A percentile compares a stretch with the other conserved stretches of the same genome.
These are phyloP conservation scores for Doryteuthis pealeii DNA, from an alignment of 1,140 invertebrate genomes.

Conservation along the genomic window DNA sequence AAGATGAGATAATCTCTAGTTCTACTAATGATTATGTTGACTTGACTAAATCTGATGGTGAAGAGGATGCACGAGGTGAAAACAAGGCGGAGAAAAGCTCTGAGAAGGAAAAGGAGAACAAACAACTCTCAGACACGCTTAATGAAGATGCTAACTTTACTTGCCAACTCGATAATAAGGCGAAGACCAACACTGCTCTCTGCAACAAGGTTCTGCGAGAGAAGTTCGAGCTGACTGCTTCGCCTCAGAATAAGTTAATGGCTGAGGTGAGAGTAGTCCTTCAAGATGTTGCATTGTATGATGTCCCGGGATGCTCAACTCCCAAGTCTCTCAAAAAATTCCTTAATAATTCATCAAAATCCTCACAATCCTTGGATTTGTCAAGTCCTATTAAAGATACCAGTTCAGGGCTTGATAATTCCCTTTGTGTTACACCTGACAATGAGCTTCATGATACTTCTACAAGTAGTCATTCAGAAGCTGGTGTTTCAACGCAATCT, in stretches of 20 bases:
- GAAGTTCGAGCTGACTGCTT: neutral
- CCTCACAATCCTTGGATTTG: neutral
- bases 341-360: no score
- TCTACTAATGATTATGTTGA: constrained; percentile 41
- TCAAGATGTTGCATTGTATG: neutral
- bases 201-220: neutral
- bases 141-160: constrained; percentile 1
- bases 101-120: neutral
- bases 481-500: no score
- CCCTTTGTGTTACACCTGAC: neutral
- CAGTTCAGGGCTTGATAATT: neutral
- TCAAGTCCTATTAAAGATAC: neutral
- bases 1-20: constrained; percentile 41
- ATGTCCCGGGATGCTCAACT: neutral
- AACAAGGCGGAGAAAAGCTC: neutral
- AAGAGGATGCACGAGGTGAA: constrained; percentile 11
- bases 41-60: constrained; percentile 21
- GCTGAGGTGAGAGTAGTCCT: neutral
- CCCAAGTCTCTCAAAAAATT: neutral
- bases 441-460: neutral
- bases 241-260: neutral
- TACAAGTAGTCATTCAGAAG: no score
- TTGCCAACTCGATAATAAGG: neutral
- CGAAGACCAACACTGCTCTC: neutral
- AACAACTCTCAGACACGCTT: neutral